Percentiles rank a stretch among this genome's conserved stretches.
phyloP scores from a whole-genome alignment of 2,113 vertebrate genomes.

The Terrapene triunguis region DNA sequence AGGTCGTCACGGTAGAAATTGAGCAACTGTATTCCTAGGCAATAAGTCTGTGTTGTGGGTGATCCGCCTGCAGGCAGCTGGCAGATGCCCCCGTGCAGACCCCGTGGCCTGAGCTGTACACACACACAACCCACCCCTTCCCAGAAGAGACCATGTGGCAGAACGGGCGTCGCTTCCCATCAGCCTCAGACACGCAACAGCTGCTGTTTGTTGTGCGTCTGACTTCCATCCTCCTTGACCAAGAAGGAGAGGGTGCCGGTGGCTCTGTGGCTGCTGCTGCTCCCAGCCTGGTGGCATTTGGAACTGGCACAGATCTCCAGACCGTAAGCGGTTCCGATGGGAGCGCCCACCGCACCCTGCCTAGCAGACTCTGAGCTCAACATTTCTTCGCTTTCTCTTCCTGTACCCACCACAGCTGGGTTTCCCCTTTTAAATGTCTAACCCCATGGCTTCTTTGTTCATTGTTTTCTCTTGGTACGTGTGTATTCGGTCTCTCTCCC shows the following conservation, averaged over 20 bases:
- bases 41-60: background rate
- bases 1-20: background rate
- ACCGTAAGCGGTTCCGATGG: background rate
- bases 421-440: background rate
- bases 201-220: background rate
- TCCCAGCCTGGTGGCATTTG: background rate
- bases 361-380: background rate
- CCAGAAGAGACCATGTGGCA: background rate
- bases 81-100: background rate
- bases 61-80: background rate
- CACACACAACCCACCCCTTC: background rate
- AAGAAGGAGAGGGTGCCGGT: background rate
- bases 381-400: background rate
- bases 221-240: background rate
- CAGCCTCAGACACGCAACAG: background rate
- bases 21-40: background rate
- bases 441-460: background rate
- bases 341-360: background rate
- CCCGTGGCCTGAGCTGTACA: background rate
- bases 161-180: background rate
- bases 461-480: background rate
- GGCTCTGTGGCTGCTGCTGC: background rate
- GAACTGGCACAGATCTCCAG: background rate
- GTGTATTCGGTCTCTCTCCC: background rate
- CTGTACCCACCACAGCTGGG: background rate